These are phyloP conservation scores for Strix aluco DNA, from an alignment of 2,113 vertebrate genomes.

Conservation along the genomic window DNA sequence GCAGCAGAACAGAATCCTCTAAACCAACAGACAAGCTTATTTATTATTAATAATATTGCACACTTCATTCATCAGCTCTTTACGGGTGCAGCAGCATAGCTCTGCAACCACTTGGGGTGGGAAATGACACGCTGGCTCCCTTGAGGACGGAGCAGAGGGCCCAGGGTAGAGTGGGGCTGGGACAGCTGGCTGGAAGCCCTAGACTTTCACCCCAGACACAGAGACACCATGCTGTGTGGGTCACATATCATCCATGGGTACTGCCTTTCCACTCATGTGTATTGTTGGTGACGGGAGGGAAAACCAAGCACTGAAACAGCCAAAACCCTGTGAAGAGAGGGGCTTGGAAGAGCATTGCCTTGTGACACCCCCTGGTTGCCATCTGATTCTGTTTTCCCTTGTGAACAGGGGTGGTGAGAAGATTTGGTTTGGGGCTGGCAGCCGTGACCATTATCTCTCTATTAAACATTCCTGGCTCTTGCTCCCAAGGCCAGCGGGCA, in stretches of 20 bases:
- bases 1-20: constrained; percentile 13
- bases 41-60: constrained; percentile 26
- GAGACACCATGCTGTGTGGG: accelerated
- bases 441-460: neutral
- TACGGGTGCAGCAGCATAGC: neutral
- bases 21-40: constrained; percentile 7
- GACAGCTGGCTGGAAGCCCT: neutral
- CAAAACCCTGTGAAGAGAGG: neutral
- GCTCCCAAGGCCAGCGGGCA: neutral
- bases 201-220: neutral
- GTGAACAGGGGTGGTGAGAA: neutral
- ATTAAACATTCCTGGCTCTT: neutral
- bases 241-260: neutral
- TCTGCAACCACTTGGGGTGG: neutral
- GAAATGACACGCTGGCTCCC: neutral
- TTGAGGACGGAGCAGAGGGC: neutral
- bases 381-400: neutral
- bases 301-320: neutral
- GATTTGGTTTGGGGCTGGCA: neutral
- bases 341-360: neutral
- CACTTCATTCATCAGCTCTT: neutral
- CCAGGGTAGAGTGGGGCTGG: neutral
- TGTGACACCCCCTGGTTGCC: neutral
- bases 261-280: neutral
- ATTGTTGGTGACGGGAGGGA: neutral